A percentile compares a stretch with the other conserved stretches of the same genome.
These are phyloP conservation scores for Rhingia campestris DNA, from an alignment of 2,888 invertebrate species.

Conservation along the genomic window DNA sequence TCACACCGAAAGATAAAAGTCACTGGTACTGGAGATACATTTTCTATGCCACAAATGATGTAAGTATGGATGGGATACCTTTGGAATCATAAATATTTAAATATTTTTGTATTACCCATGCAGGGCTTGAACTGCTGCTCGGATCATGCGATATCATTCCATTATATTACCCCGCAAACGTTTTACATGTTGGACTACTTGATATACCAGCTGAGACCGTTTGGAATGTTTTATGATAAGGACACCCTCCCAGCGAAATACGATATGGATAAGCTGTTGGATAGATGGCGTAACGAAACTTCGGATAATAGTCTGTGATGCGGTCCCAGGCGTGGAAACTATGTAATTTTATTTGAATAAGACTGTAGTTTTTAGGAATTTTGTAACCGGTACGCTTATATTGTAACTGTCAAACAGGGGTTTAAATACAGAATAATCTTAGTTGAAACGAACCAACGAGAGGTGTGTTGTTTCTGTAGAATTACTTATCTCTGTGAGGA, in stretches of 20 bases:
- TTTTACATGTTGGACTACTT: slow-evolving; percentile 98
- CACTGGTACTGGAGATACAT: slow-evolving; percentile 98
- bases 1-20: slow-evolving; percentile 89
- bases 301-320: slow-evolving; percentile 71
- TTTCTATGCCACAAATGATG: slow-evolving; percentile 92
- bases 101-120: slow-evolving; percentile 37
- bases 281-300: slow-evolving; percentile 75
- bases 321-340: background rate
- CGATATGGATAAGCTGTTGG: slow-evolving; percentile 71
- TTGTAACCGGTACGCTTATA: slow-evolving; percentile 66
- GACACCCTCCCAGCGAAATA: slow-evolving; percentile 69
- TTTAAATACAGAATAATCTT: slow-evolving; percentile 51
- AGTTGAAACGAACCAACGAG: background rate
- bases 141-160: slow-evolving; percentile 96
- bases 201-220: slow-evolving; percentile 94
- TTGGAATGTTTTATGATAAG: slow-evolving; percentile 82
- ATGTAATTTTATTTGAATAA: slow-evolving; percentile 15
- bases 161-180: slow-evolving; percentile 94
- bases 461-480: too few species aligned
- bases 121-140: slow-evolving; percentile 95
- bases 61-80: slow-evolving; percentile 46
- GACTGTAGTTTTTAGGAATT: slow-evolving; percentile 52
- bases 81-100: background rate
- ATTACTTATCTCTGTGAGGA: too few species aligned
- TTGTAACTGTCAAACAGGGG: slow-evolving; percentile 44